Evolutionary conservation across 2,888 invertebrate species (phyloP), one percentile per base, ranked within the genome.

Genomic region (Opisthograptis luteolata): DNA sequence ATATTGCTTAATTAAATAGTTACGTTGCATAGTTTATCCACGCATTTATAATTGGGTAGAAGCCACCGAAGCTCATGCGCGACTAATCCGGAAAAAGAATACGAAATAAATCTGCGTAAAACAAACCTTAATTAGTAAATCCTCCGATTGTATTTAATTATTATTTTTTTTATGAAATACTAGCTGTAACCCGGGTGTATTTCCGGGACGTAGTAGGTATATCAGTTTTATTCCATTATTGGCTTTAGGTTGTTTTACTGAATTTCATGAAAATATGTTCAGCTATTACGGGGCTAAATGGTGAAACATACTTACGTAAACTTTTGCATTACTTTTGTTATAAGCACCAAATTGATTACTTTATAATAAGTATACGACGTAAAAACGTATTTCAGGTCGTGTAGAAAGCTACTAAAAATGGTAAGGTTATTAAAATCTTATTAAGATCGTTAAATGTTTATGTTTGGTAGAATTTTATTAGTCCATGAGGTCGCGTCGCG

Each of bases 21-120:
- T 52, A 56, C 37, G 55, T 62, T 62, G n/a, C n/a, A n/a, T n/a
- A 63, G 57, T 62, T 58, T 61, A 55, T 52, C 52, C 55, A 60
- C 47, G 49, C 46, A 60, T 62, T 30, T 58, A 58, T 60, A 58
- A 64, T 60, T 64, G 62, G 57, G 54, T 61, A 70, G 66, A 64
- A 68, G n/a, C n/a, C n/a, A n/a, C n/a, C n/a, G n/a, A n/a, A n/a
- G 65, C 64, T 64, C 41, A 56, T 57, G 58, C 48, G 44, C 45
- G 56, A 44, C 51, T 43, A 60, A 60, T 53, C 62, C 66, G 69
- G 62, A 72, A 67, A 30, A 25, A 66, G 66, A 41, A 35, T 30
- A 12, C 14, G n/a, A 24, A 39, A 32, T 8, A 15, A 17, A 31
- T 39, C 2, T n/a, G 30, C 2, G 24, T 14, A n/a, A 27, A 27